Percentiles rank a stretch among this genome's conserved stretches.
Conservation (phyloP, 2,797 vertebrate species). For the Ispidina picta region DNA sequence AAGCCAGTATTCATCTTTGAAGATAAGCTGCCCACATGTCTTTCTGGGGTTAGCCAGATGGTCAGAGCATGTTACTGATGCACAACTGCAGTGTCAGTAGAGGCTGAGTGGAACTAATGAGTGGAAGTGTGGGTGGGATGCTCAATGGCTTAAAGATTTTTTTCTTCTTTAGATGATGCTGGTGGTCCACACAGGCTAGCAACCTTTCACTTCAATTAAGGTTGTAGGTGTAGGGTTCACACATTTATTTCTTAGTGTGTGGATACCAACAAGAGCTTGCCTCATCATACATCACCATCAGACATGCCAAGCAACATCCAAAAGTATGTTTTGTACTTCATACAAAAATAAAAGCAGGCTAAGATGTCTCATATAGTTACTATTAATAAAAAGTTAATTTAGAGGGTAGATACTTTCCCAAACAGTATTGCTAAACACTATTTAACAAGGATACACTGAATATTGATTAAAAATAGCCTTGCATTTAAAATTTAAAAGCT, state of each 20-base stretch:
- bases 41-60: conserved; percentile 51
- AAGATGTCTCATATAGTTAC: background rate
- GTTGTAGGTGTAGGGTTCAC: background rate
- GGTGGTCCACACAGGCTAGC: background rate
- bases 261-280: background rate
- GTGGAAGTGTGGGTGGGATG: conserved; percentile 31
- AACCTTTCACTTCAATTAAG: background rate
- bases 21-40: conserved; percentile 56
- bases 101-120: conserved; percentile 61
- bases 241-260: background rate
- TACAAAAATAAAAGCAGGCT: background rate
- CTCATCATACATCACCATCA: accelerated
- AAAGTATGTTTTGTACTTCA: background rate
- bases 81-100: conserved; percentile 23
- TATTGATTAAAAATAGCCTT: background rate
- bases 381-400: background rate
- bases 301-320: background rate
- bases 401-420: background rate
- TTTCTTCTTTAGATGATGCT: background rate
- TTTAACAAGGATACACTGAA: background rate
- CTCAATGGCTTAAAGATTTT: conserved; percentile 56
- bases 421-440: background rate
- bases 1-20: conserved; percentile 33
- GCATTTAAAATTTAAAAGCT: background rate
- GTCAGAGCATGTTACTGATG: background rate